Conservation (phyloP, 1,140 invertebrate species). For the Eueides isabella region DNA sequence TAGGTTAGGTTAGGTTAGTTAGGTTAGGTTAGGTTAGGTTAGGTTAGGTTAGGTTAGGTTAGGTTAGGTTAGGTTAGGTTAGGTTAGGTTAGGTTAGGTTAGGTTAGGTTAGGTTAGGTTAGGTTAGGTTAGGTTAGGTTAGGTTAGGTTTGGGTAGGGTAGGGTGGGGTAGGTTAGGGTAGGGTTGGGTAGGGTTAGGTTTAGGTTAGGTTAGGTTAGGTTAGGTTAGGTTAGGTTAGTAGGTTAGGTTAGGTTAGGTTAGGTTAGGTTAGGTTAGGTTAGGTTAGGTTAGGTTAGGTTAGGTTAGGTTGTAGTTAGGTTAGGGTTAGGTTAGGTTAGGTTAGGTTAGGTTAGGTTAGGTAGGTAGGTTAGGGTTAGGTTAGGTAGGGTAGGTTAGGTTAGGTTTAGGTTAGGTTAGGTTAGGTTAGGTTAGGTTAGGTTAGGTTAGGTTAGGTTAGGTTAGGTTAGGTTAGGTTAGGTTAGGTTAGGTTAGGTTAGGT, state of each 20-base stretch:
- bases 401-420: too few species aligned
- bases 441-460: conserved; percentile 51
- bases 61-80: conserved; percentile 60
- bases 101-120: conserved; percentile 50
- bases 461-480: conserved; percentile 51
- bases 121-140: conserved; percentile 43
- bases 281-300: conserved; percentile 47
- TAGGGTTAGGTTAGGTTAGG: conserved; percentile 54
- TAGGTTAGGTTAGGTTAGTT: conserved; percentile 51
- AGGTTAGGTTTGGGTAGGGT: conserved; percentile 48
- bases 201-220: too few species aligned
- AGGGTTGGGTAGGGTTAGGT: conserved; percentile 41
- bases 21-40: conserved; percentile 52
- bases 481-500: conserved; percentile 58
- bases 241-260: conserved; percentile 35
- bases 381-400: conserved; percentile 24
- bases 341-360: conserved; percentile 53
- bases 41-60: conserved; percentile 56
- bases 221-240: too few species aligned
- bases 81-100: conserved; percentile 56
- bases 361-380: conserved; percentile 53
- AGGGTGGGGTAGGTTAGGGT: conserved; percentile 53
- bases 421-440: conserved; percentile 53
- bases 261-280: conserved; percentile 53
- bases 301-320: conserved; percentile 27